Percentiles rank a stretch among this genome's conserved stretches.
Conservation (phyloP, 2,113 vertebrate species). For the Peromyscus californicus region DNA sequence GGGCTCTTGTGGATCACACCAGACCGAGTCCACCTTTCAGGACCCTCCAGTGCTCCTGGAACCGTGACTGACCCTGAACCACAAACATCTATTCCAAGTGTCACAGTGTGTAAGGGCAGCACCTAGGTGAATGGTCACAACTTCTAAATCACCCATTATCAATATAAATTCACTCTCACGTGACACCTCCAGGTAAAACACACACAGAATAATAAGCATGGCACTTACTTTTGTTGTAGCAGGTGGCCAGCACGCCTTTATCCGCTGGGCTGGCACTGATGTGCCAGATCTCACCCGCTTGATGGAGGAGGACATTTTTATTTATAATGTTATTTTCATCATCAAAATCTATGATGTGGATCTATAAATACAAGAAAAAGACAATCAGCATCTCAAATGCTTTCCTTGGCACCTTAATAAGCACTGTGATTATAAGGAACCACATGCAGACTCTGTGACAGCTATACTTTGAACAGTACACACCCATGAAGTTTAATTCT, state of each 20-base stretch:
- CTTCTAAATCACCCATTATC: fast-evolving
- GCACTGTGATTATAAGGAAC: background rate
- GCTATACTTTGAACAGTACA: constrained; percentile 8
- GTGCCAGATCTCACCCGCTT: constrained; percentile 98
- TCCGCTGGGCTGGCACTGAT: constrained; percentile 97
- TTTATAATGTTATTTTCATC: constrained; percentile 99
- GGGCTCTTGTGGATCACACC: fast-evolving
- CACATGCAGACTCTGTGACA: background rate
- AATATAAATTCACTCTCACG: fast-evolving
- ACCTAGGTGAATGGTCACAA: background rate
- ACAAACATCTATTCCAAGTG: background rate
- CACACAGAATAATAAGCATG: background rate
- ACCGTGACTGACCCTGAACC: background rate
- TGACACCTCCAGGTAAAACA: fast-evolving
- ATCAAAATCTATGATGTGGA: constrained; percentile 99
- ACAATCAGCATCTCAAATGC: constrained; percentile 65
- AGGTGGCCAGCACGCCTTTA: constrained; percentile 95
- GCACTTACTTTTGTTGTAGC: constrained; percentile 97
- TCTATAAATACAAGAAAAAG: constrained; percentile 89
- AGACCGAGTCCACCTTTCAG: too few relatives aligned
- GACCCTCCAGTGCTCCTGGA: fast-evolving
- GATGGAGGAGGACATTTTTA: constrained; percentile 98
- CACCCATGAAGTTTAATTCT: background rate
- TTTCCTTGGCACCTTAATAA: constrained; percentile 56
- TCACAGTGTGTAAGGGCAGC: fast-evolving